phyloP scores from a whole-genome alignment of 2,113 vertebrate genomes.

The Thamnaconus septentrionalis region DNA sequence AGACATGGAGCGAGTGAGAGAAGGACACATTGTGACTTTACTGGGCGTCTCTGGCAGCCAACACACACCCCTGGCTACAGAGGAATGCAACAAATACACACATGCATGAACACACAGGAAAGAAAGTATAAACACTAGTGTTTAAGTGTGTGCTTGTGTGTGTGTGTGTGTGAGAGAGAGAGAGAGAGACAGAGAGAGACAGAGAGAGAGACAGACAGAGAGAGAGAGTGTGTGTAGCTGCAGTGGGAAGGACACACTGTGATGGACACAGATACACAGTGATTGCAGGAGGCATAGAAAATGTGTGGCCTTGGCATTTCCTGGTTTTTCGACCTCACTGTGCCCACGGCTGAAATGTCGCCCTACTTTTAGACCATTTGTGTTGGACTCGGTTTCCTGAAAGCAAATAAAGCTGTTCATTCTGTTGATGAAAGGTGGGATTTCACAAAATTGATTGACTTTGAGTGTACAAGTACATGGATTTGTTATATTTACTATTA shows the following conservation, averaged over 20 bases:
- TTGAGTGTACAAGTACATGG: too few species aligned
- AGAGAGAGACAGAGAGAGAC: background rate
- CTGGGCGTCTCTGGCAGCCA: conserved; percentile 48
- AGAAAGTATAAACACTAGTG: conserved; percentile 46
- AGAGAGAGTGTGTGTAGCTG: background rate
- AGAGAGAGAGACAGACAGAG: background rate
- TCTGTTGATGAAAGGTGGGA: conserved; percentile 13
- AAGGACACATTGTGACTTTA: conserved; percentile 52
- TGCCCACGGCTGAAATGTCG: conserved; percentile 17
- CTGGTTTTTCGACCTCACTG: conserved; percentile 46
- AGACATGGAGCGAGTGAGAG: background rate
- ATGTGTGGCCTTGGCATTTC: conserved; percentile 54
- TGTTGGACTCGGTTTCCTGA: conserved; percentile 29
- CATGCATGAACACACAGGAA: conserved; percentile 46
- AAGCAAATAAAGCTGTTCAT: conserved; percentile 11
- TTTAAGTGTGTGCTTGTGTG: conserved; percentile 17
- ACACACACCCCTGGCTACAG: conserved; percentile 39
- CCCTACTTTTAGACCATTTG: conserved; percentile 28
- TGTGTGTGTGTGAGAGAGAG: background rate
- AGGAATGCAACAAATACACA: conserved; percentile 61
- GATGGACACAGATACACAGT: conserved; percentile 24
- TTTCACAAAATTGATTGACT: conserved; percentile 16
- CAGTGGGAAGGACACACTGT: conserved; percentile 1
- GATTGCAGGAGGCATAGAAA: conserved; percentile 36
- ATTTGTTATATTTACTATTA: too few species aligned